Conservation (phyloP, 2,888 invertebrate species). For the Norana najaformis region DNA sequence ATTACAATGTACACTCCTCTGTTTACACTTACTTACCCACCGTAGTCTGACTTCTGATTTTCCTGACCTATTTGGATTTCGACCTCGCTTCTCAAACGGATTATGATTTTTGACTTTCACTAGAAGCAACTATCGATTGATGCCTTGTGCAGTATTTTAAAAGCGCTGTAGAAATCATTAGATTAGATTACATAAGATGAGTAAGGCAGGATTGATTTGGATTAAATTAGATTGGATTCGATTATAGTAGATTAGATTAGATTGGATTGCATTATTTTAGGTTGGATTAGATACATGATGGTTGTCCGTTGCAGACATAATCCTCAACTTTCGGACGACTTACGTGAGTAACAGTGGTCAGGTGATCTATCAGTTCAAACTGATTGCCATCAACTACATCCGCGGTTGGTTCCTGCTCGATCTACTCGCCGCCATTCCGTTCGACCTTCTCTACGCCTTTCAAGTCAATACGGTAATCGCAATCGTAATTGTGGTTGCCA, state of each 20-base stretch:
- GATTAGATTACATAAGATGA: too few relatives aligned
- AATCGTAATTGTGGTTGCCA: too few relatives aligned
- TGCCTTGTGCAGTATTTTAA: background rate
- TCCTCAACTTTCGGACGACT: slow-evolving; percentile 93
- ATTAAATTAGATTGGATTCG: background rate
- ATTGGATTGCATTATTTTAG: background rate
- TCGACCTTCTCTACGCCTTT: slow-evolving; percentile 79
- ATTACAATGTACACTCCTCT: too few relatives aligned
- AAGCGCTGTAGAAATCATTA: too few relatives aligned
- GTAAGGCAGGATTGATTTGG: too few relatives aligned
- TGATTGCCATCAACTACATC: slow-evolving; percentile 89
- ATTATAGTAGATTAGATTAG: background rate
- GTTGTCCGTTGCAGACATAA: slow-evolving; percentile 74
- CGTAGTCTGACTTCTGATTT: too few relatives aligned
- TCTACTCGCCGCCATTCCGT: slow-evolving; percentile 91
- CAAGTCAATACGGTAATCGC: slow-evolving; percentile 56
- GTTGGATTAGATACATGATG: background rate
- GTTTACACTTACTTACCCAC: too few relatives aligned
- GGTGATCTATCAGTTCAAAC: slow-evolving; percentile 86
- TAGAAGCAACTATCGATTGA: too few relatives aligned
- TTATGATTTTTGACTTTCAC: too few relatives aligned
- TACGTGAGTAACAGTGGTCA: slow-evolving; percentile 93
- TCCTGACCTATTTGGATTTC: too few relatives aligned
- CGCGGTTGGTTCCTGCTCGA: slow-evolving; percentile 92
- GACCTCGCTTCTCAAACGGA: too few relatives aligned